These are phyloP conservation scores for Ceyx melanurus DNA, from an alignment of 2,113 vertebrate genomes.

Conservation along the genomic window DNA sequence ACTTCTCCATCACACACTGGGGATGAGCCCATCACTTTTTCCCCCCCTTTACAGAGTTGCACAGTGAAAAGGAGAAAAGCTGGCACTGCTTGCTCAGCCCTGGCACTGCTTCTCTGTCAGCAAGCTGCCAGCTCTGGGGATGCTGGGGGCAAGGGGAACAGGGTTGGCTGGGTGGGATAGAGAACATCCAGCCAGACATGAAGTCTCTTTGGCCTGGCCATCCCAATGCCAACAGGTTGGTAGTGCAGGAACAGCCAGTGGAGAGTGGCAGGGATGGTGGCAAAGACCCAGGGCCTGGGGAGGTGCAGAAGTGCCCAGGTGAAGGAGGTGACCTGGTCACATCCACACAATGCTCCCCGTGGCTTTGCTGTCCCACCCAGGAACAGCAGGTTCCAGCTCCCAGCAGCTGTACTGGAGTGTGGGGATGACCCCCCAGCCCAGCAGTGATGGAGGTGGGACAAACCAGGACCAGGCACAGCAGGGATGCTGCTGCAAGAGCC, in stretches of 20 bases:
- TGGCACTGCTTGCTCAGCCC: neutral
- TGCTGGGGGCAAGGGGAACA: rapidly evolving
- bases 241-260: neutral
- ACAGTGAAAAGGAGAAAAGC: neutral
- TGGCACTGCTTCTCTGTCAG: neutral
- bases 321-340: neutral
- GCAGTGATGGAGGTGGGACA: neutral
- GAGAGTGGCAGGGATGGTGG: too few species aligned
- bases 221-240: rapidly evolving
- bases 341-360: rapidly evolving
- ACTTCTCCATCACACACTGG: neutral
- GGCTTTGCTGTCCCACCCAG: neutral
- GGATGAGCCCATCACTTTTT: neutral
- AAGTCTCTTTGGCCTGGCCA: neutral
- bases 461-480: rapidly evolving
- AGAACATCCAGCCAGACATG: rapidly evolving
- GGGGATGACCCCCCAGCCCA: neutral
- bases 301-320: too few species aligned
- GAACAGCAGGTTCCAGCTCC: neutral
- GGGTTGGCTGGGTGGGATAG: rapidly evolving
- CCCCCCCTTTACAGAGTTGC: neutral
- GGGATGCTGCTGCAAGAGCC: neutral
- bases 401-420: neutral
- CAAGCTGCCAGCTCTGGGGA: too few species aligned
- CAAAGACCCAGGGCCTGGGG: neutral